Base-by-base conservation (phyloP, 2,797 vertebrate genomes). In the Mormyrops boulengeri region DNA sequence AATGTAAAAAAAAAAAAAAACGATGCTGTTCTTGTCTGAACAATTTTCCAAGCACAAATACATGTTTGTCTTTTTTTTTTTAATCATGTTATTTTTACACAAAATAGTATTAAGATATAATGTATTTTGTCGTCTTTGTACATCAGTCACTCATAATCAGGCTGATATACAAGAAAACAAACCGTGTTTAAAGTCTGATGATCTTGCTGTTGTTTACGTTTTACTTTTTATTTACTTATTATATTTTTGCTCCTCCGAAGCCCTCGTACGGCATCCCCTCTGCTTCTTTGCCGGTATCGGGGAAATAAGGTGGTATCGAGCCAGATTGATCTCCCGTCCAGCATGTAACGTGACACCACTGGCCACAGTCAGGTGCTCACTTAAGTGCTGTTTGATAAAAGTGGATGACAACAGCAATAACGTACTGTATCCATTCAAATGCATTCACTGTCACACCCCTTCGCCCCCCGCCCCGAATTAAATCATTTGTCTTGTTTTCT, bases 251-350 rank as follows among this genome's bases (percentile, higher is more conserved):
- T 34, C 11, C 26, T 66, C 22, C 2, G 1, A 22, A 60, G 57
- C 12, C 49, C 9, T 69, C 11, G 26, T 30, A 34, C 3, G 62
- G 9, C 62, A 69, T 11, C 62, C 26, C 11, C 66, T 38, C 62
- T 4, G 62, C 11, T 12, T 30, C 30, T 1, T 17, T 14, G 30
- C 26, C 1, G 12, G 66, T 38, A 6, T 73, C 12, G 1, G 84
- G 55, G 22, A 47, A 90, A 77, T 88, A 57, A 88, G 55, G n/a
- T 30, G 19, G 52, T 38, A 88, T 85, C 11, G 55, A 89, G 69
- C 66, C 60, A 38, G 69, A 88, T 85, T 88, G 90, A 92, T 91
- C 87, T 66, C 53, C 53, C 82, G n/a, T 44, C 85, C 47, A 52
- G 82, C 1, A 26, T 52, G 89, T n/a, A 69, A 89, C 26, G 4